Evolutionary conservation across 2,888 invertebrate genomes (phyloP), one percentile per base, ranked within the genome.

Genomic region (Lamellibrachia columna): DNA sequence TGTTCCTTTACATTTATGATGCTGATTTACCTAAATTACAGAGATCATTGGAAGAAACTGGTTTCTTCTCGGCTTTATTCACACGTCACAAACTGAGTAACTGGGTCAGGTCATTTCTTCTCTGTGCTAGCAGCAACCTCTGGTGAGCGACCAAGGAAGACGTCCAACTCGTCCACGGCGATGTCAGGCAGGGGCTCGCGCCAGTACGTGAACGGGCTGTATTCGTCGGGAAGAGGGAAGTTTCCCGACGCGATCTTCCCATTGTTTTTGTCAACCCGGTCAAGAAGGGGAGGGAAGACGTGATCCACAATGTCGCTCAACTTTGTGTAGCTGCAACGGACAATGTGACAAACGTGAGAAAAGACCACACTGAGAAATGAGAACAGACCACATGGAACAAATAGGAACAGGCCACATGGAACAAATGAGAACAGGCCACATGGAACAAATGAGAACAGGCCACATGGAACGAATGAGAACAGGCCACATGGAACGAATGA

Each of bases 301-400:
- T 99, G 99, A 97, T 99, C 99, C 94, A 98, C 99, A 94, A 99
- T 98, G 97, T 98, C 98, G 94, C 98, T 98, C 98, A 99, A 98
- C 97, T 98, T 98, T 93, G 98, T 98, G 97, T 99, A 99, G 96
- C 99, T 99, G 97, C 7, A 97, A 97, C 91, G 92, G 93, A 93
- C 75, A 6, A 22, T 90, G 75, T 7, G n/a, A 91, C 75, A 40
- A 52, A 90, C 22, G 0, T 9, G 55, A 9, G 52, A 60, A 40
- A 40, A 52, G 91, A 22, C 52, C 7, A 91, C 91, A 40, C 40
- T 15, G 53, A 15, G 52, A 58, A 52, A 90, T 22, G 75, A 22
- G 75, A 22, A 15, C 22, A 90, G 28, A n/a, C 52, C 40, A n/a
- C 28, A 28, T 28, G 40, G 53, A 91, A 91, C 4, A 91, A 6